A percentile compares a stretch with the other conserved stretches of the same genome.
Conservation (phyloP, 2,888 invertebrate genomes). For the Ariolimax columbianus region DNA sequence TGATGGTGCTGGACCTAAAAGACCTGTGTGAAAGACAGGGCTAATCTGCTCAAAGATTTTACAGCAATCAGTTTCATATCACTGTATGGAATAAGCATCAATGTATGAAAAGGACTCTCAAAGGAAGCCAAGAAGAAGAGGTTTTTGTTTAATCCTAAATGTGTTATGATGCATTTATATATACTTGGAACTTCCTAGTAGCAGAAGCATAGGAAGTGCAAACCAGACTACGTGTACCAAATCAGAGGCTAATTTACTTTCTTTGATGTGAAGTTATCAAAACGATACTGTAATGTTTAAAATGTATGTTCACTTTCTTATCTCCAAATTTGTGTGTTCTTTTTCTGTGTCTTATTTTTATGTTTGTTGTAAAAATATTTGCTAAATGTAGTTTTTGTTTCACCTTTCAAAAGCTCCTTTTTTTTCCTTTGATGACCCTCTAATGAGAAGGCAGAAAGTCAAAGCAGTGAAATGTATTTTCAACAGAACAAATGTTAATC, state of each 20-base stretch:
- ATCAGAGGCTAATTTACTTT: too few relatives aligned
- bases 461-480: neutral
- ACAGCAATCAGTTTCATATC: neutral
- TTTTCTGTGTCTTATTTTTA: too few relatives aligned
- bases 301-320: too few relatives aligned
- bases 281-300: too few relatives aligned
- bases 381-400: neutral
- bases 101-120: neutral
- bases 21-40: slow-evolving; percentile 58
- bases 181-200: too few relatives aligned
- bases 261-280: too few relatives aligned
- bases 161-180: neutral
- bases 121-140: neutral
- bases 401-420: neutral
- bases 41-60: neutral
- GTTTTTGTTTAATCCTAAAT: neutral
- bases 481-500: neutral
- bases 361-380: too few relatives aligned
- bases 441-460: neutral
- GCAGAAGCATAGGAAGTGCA: neutral
- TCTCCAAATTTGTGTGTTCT: too few relatives aligned
- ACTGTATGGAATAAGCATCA: neutral
- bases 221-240: neutral
- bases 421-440: neutral
- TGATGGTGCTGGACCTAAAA: slow-evolving; percentile 72